Evolutionary conservation across 2,888 invertebrate species (phyloP).

Genomic region (Hydrotaea diabolus): DNA sequence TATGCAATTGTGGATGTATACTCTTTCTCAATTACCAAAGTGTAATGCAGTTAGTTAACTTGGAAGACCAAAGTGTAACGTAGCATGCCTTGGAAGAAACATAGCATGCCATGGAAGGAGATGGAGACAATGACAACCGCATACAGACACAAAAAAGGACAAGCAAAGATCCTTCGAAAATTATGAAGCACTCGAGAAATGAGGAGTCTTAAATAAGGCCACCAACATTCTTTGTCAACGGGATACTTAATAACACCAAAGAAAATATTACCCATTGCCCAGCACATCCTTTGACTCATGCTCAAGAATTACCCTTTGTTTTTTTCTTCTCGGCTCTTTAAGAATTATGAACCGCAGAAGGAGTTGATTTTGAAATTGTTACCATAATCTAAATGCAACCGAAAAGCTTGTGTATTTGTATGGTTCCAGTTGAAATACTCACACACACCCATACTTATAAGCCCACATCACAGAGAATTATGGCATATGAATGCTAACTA

Average conservation of each 20-base stretch:
- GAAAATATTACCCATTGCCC: conserved; percentile 7
- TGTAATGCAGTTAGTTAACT: conserved; percentile 46
- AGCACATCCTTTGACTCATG: neutral
- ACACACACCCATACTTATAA: neutral
- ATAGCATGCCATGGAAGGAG: neutral
- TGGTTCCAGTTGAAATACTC: neutral
- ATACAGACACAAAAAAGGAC: neutral
- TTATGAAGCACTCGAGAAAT: neutral
- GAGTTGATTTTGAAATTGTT: conserved; percentile 22
- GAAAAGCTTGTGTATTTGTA: neutral
- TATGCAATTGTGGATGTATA: conserved; percentile 31
- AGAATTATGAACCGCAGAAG: neutral
- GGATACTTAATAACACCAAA: conserved; percentile 27
- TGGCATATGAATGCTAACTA: conserved; percentile 46
- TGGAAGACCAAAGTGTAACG: conserved; percentile 2
- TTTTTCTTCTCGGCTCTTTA: neutral
- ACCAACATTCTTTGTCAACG: too few species aligned
- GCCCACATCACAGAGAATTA: conserved; percentile 12
- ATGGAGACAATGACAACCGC: neutral
- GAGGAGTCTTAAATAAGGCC: too few species aligned
- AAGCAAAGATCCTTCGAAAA: neutral
- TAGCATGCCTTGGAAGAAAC: conserved; percentile 4
- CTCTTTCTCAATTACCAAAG: conserved; percentile 32
- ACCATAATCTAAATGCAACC: conserved; percentile 14
- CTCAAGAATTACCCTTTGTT: neutral